Conservation (phyloP, 1,140 invertebrate genomes). For the Drosophila kikkawai region DNA sequence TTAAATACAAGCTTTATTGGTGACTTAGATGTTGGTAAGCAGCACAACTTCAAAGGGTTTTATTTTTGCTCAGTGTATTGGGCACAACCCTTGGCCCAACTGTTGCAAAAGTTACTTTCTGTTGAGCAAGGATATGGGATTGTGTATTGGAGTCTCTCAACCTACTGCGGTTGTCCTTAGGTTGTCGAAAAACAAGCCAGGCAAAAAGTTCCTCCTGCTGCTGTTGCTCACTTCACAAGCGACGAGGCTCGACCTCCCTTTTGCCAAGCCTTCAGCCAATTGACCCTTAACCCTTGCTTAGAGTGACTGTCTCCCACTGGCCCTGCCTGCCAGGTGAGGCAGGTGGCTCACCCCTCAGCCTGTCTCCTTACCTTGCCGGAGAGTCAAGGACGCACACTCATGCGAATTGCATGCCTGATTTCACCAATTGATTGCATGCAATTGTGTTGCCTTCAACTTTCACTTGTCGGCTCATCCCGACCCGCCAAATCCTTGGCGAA, state of each 20-base stretch:
- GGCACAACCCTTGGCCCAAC: conserved; percentile 14
- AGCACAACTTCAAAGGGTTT: background rate
- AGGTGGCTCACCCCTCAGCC: background rate
- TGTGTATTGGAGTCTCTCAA: conserved; percentile 6
- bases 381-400: conserved; percentile 36
- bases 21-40: background rate
- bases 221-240: conserved; percentile 27
- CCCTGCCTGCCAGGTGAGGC: background rate
- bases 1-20: background rate
- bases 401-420: conserved; percentile 45
- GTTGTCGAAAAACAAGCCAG: conserved; percentile 29
- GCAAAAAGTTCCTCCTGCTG: conserved; percentile 10
- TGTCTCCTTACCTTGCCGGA: conserved; percentile 8
- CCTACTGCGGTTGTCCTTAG: conserved; percentile 28
- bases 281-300: conserved; percentile 43
- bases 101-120: conserved; percentile 39
- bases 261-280: conserved; percentile 19
- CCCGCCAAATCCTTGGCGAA: background rate
- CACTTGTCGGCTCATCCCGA: conserved; percentile 31
- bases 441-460: conserved; percentile 33
- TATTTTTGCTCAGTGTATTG: background rate
- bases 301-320: conserved; percentile 12
- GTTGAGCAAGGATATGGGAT: conserved; percentile 6
- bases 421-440: conserved; percentile 56
- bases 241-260: conserved; percentile 8